Evolutionary conservation across 2,888 invertebrate species (phyloP), one percentile per base, ranked within the genome.

Genomic region (Amiota mariae): DNA sequence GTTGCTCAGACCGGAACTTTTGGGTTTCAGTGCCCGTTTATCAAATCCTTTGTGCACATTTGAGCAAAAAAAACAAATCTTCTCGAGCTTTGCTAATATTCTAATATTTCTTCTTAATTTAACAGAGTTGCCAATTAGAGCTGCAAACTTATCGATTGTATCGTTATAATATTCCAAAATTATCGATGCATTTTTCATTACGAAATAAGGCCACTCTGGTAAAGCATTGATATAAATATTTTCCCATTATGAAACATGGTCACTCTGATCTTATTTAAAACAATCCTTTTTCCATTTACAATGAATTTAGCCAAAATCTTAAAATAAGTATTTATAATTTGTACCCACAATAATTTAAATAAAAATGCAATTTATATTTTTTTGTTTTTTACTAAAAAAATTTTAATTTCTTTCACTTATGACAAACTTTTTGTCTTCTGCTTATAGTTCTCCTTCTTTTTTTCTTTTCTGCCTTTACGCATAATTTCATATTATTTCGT

Each of bases 371-470:
- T 6, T n/a, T 6, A 70, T 70, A 18, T 67, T 67, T 67, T 67
- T 20, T 49, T 49, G 49, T 67, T 68, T 68, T 68, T 68, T 54
- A 24, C 48, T 6, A 36, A 51, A 51, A 54, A 68, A 24, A 24
- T 63, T 51, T 63, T 66, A 49, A 18, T 66, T 66, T 68, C 20
- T 68, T 68, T 54, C 54, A 51, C 67, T 51, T 67, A 67, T 67
- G 48, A 67, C 49, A 49, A 68, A 12, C 12, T 6, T 54, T 51
- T 68, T 20, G 10, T 63, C n/a, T 36, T 24, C 51, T 66, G 24
- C 20, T 36, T 18, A n/a, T 15, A 64, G 11, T 13, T 48, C 48
- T 48, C 20, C 20, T 59, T 48, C 24, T 15, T 68, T 12, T 24
- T 68, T 68, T 13, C 67, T 6, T 68, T 36, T 36, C 36, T 36